phyloP scores from a whole-genome alignment of 2,797 vertebrate species.

The Peromyscus attwateri region DNA sequence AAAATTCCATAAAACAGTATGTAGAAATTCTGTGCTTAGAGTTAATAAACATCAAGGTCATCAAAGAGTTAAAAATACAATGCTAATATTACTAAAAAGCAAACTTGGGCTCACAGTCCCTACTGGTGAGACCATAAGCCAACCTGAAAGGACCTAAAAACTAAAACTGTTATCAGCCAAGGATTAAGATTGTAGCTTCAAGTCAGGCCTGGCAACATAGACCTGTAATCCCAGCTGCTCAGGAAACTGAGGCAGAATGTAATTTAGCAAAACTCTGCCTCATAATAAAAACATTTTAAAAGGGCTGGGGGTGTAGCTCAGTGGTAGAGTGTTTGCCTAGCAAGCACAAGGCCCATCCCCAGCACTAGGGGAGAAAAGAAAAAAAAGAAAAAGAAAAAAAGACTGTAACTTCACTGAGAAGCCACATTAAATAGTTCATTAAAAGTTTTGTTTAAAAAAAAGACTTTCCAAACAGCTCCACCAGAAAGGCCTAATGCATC shows the following conservation, averaged over 20 bases:
- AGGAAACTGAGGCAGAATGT: background rate
- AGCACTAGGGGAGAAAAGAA: background rate
- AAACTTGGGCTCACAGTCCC: constrained; percentile 4
- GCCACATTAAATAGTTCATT: constrained; percentile 75
- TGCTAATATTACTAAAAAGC: constrained; percentile 66
- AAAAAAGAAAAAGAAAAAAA: background rate
- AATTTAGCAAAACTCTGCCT: background rate
- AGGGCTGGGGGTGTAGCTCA: background rate
- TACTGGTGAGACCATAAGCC: background rate
- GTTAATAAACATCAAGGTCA: constrained; percentile 56
- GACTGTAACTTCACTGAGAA: constrained; percentile 50
- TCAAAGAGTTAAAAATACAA: constrained; percentile 68
- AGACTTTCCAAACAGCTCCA: background rate
- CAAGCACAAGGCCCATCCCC: background rate
- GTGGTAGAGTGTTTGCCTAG: background rate
- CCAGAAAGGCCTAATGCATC: background rate
- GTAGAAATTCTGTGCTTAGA: constrained; percentile 53
- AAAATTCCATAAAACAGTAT: constrained; percentile 76
- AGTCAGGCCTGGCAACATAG: background rate
- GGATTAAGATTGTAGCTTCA: constrained; percentile 66
- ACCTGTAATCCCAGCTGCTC: background rate
- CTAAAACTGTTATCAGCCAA: background rate
- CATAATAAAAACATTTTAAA: constrained; percentile 32
- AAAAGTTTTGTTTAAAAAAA: constrained; percentile 56
- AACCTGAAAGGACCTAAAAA: constrained; percentile 68